Evolutionary conservation across 1,140 invertebrate species (phyloP).

Genomic region (Lerema accius): DNA sequence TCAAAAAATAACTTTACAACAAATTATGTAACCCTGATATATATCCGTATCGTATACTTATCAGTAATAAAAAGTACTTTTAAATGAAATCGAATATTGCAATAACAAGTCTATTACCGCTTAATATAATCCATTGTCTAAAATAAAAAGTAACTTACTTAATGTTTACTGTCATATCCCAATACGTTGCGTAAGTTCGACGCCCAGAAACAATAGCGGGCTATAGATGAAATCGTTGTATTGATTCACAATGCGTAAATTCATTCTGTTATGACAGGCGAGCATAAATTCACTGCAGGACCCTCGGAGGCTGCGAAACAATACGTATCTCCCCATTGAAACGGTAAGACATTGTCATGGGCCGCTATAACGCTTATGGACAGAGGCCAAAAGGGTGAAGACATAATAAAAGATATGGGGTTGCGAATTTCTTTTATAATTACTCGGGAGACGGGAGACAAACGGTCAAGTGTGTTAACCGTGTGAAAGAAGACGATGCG

Average conservation of each 20-base stretch:
- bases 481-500: slow-evolving; percentile 64
- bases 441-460: slow-evolving; percentile 62
- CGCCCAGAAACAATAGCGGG: slow-evolving; percentile 72
- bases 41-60: too few species aligned
- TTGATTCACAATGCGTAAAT: slow-evolving; percentile 81
- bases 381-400: slow-evolving; percentile 65
- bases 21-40: too few species aligned
- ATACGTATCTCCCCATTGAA: slow-evolving; percentile 66
- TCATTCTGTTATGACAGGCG: slow-evolving; percentile 81
- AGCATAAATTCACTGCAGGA: slow-evolving; percentile 78
- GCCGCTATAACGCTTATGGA: slow-evolving; percentile 66
- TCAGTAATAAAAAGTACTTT: neutral
- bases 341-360: slow-evolving; percentile 71
- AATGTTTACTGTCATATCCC: slow-evolving; percentile 61
- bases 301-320: slow-evolving; percentile 77
- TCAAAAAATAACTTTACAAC: too few species aligned
- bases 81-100: slow-evolving; percentile 30
- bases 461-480: slow-evolving; percentile 65
- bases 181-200: slow-evolving; percentile 69
- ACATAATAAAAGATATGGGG: slow-evolving; percentile 53
- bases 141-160: slow-evolving; percentile 55
- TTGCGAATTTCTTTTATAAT: slow-evolving; percentile 70
- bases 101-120: slow-evolving; percentile 25
- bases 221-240: slow-evolving; percentile 75
- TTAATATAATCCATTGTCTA: slow-evolving; percentile 58